Base-by-base conservation (phyloP, 2,888 invertebrate species). In the Apantesis nais region DNA sequence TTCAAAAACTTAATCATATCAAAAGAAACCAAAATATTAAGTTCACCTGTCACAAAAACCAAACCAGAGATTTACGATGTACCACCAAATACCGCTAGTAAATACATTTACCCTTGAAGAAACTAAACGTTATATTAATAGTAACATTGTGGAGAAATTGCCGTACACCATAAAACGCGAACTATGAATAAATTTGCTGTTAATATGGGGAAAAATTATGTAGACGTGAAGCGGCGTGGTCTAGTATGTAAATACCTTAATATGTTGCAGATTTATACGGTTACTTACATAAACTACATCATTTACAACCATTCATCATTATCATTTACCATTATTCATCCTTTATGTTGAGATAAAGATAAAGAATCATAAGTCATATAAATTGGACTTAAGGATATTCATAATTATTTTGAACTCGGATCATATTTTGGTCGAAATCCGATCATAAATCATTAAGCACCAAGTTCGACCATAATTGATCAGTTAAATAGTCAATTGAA, bases 121-220 rank as follows among this genome's bases (percentile, higher is more conserved):
- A 67, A 52, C 44, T 65, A 55, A 31, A 55, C 31, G 66, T 34
- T 58, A 16, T 70, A 66, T 70, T 66, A 70, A 52, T 62, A n/a
- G n/a, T 25, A n/a, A 31, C 39, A 48, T 66, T 22, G 44, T 29
- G 12, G 31, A 58, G 29, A 64, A 63, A 64, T 68, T 68, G 55
- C 37, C 22, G 31, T 65, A 60, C 52, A 29, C 48, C 34, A 62
- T n/a, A 39, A 66, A 66, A 70, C 70, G 66, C 64, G 44, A 66
- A 39, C 31, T 70, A 62, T 48, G 66, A 70, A 70, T 70, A 70
- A 62, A 70, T 70, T 66, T 52, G 11, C 31, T 55, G 31, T 58
- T 66, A 62, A 62, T 66, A 62, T 37, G 25, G 14, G 7, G n/a
- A 63, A 19, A 55, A 16, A 19, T 29, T 58, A 66, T 66, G 41